Percentiles rank a stretch among this genome's conserved stretches.
phyloP scores from a whole-genome alignment of 2,797 vertebrate genomes.

The Peromyscus melanophrys region DNA sequence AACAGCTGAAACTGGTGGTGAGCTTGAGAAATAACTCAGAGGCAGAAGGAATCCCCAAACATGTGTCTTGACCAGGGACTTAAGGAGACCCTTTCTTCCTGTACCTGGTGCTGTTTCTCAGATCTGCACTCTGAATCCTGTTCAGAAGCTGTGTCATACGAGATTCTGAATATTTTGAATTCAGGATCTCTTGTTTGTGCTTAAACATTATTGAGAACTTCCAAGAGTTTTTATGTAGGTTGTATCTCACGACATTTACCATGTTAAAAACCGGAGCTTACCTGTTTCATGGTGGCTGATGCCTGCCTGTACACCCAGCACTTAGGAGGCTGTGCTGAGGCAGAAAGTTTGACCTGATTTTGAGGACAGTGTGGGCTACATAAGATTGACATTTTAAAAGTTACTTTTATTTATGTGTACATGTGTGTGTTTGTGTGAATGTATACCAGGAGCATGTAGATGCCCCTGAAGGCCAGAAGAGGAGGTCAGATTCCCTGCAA shows the following conservation, averaged over 20 bases:
- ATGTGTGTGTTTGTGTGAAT: background rate
- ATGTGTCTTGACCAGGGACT: background rate
- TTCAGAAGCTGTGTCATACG: background rate
- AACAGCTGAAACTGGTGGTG: background rate
- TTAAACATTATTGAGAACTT: background rate
- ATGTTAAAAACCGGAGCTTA: background rate
- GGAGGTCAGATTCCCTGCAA: background rate
- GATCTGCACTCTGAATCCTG: background rate
- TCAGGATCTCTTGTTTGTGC: background rate
- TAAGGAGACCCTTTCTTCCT: background rate
- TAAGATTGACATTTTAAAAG: background rate
- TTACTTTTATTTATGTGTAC: background rate
- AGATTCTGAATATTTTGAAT: background rate
- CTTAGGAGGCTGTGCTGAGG: background rate
- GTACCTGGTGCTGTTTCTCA: background rate
- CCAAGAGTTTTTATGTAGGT: background rate
- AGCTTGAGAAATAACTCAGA: background rate
- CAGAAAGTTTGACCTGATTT: background rate
- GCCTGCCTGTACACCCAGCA: background rate
- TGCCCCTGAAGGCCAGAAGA: background rate
- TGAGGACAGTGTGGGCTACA: background rate
- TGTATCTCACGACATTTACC: background rate
- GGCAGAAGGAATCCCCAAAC: background rate
- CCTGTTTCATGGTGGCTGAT: background rate
- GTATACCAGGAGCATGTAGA: too few relatives aligned